Evolutionary conservation across 2,888 invertebrate genomes (phyloP), one percentile per base, ranked within the genome.

Genomic region (Chrysolina americana): DNA sequence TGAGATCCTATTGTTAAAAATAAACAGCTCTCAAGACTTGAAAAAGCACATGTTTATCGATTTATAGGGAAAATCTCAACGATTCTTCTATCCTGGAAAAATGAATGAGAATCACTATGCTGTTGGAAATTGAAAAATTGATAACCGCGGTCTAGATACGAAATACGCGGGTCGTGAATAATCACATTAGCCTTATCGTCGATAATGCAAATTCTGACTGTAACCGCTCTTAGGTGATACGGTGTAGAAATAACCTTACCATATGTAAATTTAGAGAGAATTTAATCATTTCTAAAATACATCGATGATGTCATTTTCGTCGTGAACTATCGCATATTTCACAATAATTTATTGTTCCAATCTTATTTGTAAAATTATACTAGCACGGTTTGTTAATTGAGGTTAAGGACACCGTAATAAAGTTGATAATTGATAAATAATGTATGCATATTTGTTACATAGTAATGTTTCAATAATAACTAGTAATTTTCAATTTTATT

Each of bases 251-350:
- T 68, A 50, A 53, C 68, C 48, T 65, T 36, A 19, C 53, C 53
- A 53, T 68, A 68, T 68, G 68, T 41, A 68, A 41, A 68, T 68
- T 41, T 15, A 44, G 41, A 17, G 17, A 36, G 53, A 68, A 53
- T 68, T 53, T 41, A 36, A 59, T 68, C 28, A 68, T 36, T 53
- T 41, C 53, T 68, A 11, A 41, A 68, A 68, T 36, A 28, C 53
- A 68, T 68, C 53, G 68, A 53, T 68, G 68, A 68, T 68, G 68
- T 68, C 68, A 68, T 56, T 53, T 53, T 41, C 19, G 41, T 68
- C 68, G 41, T 15, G 68, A 68, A 68, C 68, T 53, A 41, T n/a
- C 53, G 36, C 53, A 68, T 68, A 68, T 53, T 41, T 68, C 68
- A 53, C 17, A 66, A 50, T 50, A 66, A 66, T 47, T 59, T 59